These are phyloP conservation scores for Oophaga pumilio DNA, from an alignment of 2,113 vertebrate species.

Conservation along the genomic window DNA sequence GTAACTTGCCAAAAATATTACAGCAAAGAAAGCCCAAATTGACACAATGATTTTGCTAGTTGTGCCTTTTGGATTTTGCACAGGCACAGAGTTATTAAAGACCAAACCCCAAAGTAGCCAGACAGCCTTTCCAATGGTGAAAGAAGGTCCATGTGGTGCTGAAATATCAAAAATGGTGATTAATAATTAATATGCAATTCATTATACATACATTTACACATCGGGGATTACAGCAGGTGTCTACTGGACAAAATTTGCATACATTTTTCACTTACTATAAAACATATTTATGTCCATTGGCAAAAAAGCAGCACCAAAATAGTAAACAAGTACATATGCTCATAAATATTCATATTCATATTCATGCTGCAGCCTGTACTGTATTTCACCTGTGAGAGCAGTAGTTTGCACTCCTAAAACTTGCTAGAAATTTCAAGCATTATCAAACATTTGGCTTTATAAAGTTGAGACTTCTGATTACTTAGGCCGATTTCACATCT, in stretches of 20 bases:
- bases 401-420: too few relatives aligned
- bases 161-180: conserved; percentile 26
- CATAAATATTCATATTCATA: not conserved
- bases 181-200: not conserved
- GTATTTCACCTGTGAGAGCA: too few relatives aligned
- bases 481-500: too few relatives aligned
- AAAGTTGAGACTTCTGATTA: too few relatives aligned
- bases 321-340: not conserved
- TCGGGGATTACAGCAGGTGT: not conserved
- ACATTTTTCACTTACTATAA: too few relatives aligned
- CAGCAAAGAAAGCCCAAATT: conserved; percentile 98
- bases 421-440: too few relatives aligned
- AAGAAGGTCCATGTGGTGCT: conserved; percentile 96
- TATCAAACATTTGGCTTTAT: too few relatives aligned
- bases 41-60: conserved; percentile 99
- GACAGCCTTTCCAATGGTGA: conserved; percentile 96
- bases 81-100: conserved; percentile 98
- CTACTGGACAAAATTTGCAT: not conserved
- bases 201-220: not conserved
- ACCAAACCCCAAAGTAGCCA: conserved; percentile 99
- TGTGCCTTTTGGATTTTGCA: conserved; percentile 95
- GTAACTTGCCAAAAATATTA: conserved; percentile 98
- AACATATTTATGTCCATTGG: not conserved
- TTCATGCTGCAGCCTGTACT: too few relatives aligned
- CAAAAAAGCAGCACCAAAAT: not conserved